These are phyloP conservation scores for Camelus bactrianus DNA, from an alignment of 2,113 vertebrate genomes.

Conservation along the genomic window DNA sequence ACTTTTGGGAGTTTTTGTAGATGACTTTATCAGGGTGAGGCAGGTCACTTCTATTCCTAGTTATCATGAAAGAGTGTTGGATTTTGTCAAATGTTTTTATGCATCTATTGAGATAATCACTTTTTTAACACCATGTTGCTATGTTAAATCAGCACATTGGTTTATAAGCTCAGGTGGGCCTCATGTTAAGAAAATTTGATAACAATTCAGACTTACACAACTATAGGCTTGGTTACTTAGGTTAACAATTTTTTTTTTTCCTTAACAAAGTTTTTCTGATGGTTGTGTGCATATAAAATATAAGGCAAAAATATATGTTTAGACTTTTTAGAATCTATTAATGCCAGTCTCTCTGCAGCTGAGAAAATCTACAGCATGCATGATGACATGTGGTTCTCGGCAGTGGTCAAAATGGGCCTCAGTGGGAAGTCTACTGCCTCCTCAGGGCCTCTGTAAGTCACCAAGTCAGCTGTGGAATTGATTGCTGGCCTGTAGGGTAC, in stretches of 20 bases:
- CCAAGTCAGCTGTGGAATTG: background rate
- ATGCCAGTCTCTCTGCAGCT: background rate
- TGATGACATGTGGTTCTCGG: background rate
- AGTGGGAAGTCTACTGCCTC: background rate
- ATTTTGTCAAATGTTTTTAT: background rate
- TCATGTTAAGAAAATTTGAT: slow-evolving; percentile 20
- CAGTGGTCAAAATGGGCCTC: background rate
- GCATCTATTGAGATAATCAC: background rate
- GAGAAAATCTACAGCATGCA: background rate
- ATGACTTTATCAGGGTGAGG: background rate
- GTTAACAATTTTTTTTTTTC: background rate
- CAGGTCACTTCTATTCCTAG: background rate
- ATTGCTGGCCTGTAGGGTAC: background rate
- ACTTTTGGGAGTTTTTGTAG: background rate
- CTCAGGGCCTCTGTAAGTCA: background rate
- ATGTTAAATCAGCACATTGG: background rate
- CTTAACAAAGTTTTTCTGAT: background rate
- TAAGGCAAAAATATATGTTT: background rate
- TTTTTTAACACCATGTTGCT: background rate
- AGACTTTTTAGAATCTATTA: background rate
- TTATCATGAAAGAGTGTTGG: background rate
- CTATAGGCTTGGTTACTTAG: background rate
- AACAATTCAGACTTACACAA: background rate
- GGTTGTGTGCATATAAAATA: background rate
- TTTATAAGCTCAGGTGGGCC: background rate